Conservation (phyloP, 1,140 invertebrate genomes). For the Venturia canescens region DNA sequence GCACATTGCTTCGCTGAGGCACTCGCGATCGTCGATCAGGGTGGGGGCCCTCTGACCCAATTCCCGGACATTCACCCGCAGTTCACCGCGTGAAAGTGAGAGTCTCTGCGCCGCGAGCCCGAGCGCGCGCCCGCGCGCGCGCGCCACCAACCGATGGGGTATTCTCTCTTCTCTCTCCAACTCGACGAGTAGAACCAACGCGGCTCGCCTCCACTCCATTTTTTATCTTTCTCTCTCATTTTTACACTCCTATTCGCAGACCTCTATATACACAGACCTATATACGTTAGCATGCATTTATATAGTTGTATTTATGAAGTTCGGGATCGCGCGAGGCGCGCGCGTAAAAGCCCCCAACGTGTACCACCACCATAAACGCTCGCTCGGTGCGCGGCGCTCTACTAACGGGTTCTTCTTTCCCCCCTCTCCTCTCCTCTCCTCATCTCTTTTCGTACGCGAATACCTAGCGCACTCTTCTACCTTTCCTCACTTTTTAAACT, state of each 20-base stretch:
- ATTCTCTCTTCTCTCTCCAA: constrained; percentile 49
- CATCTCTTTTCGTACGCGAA: constrained; percentile 49
- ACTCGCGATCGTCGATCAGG: constrained; percentile 54
- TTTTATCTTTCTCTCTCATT: constrained; percentile 48
- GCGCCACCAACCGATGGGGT: constrained; percentile 51
- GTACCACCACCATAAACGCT: constrained; percentile 61
- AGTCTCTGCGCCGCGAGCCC: constrained; percentile 73
- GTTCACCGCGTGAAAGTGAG: constrained; percentile 78
- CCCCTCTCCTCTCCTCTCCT: constrained; percentile 43
- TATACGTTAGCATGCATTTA: neutral
- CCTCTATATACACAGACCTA: constrained; percentile 1
- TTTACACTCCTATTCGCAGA: constrained; percentile 44
- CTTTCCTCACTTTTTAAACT: constrained; percentile 32
- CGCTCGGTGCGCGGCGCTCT: constrained; percentile 70
- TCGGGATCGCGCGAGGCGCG: constrained; percentile 47
- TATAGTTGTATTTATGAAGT: constrained; percentile 1
- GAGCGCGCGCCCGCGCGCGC: too few species aligned
- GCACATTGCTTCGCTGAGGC: constrained; percentile 72
- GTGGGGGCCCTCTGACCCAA: constrained; percentile 77
- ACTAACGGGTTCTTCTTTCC: constrained; percentile 73
- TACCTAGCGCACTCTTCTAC: constrained; percentile 53
- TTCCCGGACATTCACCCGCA: constrained; percentile 78
- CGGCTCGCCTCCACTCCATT: constrained; percentile 53
- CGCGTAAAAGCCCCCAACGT: constrained; percentile 51
- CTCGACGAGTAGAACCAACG: constrained; percentile 27